A percentile compares a stretch with the other conserved stretches of the same genome.
These are phyloP conservation scores for Tenualosa thibaudeaui DNA, from an alignment of 2,797 vertebrate species.

Conservation along the genomic window DNA sequence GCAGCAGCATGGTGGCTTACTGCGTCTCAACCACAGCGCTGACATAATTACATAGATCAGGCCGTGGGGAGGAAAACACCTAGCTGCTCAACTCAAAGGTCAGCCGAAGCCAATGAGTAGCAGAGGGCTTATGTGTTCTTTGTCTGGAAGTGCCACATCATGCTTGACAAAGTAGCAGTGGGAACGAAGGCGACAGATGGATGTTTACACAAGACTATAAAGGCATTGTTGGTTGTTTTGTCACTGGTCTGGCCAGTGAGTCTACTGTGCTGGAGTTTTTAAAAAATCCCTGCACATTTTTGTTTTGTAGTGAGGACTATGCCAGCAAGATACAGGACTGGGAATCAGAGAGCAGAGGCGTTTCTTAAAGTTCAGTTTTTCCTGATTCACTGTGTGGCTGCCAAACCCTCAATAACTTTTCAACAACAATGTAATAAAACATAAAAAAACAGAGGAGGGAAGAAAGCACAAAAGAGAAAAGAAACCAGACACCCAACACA, in stretches of 20 bases:
- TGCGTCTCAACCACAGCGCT: background rate
- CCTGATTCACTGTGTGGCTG: conserved; percentile 3
- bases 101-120: background rate
- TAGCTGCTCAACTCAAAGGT: background rate
- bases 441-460: background rate
- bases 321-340: background rate
- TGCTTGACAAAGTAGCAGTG: background rate
- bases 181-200: background rate
- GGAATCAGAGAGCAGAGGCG: background rate
- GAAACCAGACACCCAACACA: background rate
- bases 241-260: background rate
- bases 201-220: background rate
- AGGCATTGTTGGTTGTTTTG: background rate
- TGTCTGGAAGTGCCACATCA: conserved; percentile 9
- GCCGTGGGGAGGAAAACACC: background rate
- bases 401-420: background rate
- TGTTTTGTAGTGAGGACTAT: background rate
- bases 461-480: background rate
- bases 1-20: background rate
- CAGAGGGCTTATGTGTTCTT: background rate
- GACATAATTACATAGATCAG: background rate
- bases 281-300: background rate
- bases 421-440: conserved; percentile 16
- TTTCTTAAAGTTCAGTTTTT: background rate
- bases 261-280: background rate